These are phyloP conservation scores for Phaethornis superciliosus DNA, from an alignment of 2,113 vertebrate genomes.

Conservation along the genomic window DNA sequence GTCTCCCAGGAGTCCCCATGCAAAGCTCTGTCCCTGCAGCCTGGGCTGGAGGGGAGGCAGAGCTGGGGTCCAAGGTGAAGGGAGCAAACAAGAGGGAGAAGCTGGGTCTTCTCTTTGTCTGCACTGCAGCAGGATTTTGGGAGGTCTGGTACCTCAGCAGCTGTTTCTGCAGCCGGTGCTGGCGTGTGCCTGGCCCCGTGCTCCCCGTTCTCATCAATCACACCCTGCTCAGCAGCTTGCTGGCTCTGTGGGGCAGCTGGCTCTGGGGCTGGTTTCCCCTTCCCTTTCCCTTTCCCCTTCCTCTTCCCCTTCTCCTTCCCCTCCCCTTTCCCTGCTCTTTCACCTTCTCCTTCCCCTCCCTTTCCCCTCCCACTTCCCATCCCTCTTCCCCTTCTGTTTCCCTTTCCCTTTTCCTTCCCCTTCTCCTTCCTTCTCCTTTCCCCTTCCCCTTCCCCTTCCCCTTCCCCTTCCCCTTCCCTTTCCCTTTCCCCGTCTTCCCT, in stretches of 20 bases:
- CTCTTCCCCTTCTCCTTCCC: no score
- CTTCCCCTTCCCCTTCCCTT: no score
- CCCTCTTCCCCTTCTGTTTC: no score
- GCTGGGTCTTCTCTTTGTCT: background rate
- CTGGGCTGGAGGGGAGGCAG: background rate
- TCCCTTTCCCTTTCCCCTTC: no score
- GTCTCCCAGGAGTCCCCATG: background rate
- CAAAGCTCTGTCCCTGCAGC: background rate
- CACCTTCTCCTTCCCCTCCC: background rate
- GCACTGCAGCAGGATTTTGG: slow-evolving; percentile 33
- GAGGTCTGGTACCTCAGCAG: slow-evolving; percentile 22
- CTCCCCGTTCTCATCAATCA: slow-evolving; percentile 13
- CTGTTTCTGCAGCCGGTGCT: slow-evolving; percentile 33
- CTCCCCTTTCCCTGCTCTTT: no score
- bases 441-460: no score
- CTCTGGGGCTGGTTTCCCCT: background rate
- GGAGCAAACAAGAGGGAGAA: background rate
- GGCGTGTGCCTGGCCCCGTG: background rate
- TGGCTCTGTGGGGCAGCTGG: background rate
- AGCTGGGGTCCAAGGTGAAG: background rate
- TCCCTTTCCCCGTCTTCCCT: background rate
- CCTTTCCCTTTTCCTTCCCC: no score
- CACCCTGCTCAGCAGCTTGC: background rate
- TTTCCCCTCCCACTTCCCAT: no score
- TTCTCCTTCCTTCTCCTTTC: no score